These are phyloP conservation scores for Platalea minor DNA, from an alignment of 2,797 vertebrate genomes.

Conservation along the genomic window DNA sequence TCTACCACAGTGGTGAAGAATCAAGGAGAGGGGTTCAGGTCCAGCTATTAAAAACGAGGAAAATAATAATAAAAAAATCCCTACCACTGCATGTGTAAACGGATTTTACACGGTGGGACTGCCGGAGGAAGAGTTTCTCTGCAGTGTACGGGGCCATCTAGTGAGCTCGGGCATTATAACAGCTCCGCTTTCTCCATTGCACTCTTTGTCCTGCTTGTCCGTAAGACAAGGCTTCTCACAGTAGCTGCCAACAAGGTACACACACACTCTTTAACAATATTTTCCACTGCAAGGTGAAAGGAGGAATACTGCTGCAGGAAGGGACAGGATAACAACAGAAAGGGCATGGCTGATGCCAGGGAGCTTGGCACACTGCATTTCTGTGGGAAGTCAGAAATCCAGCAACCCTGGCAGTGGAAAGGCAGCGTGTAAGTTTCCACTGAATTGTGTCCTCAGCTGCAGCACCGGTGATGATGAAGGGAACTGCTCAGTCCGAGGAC, in stretches of 20 bases:
- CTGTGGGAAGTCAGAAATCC: not conserved
- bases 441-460: not conserved
- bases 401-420: not conserved
- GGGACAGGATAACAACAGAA: not conserved
- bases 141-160: conserved; percentile 50
- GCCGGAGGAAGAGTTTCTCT: not conserved
- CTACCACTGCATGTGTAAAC: not conserved
- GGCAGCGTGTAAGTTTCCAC: not conserved
- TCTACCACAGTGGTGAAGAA: not conserved
- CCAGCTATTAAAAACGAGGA: not conserved
- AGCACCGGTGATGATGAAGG: not conserved
- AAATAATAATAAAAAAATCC: not conserved
- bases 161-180: not conserved
- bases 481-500: not conserved
- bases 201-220: not conserved
- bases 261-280: not conserved
- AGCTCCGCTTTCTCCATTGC: not conserved
- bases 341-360: not conserved
- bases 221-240: rapidly evolving
- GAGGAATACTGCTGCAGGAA: not conserved
- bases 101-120: not conserved
- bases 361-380: not conserved
- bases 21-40: not conserved
- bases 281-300: not conserved
- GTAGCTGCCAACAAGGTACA: not conserved